Percentiles rank a stretch among this genome's conserved stretches.
These are phyloP conservation scores for Sternotherus odoratus DNA, from an alignment of 2,797 vertebrate genomes.

Conservation along the genomic window DNA sequence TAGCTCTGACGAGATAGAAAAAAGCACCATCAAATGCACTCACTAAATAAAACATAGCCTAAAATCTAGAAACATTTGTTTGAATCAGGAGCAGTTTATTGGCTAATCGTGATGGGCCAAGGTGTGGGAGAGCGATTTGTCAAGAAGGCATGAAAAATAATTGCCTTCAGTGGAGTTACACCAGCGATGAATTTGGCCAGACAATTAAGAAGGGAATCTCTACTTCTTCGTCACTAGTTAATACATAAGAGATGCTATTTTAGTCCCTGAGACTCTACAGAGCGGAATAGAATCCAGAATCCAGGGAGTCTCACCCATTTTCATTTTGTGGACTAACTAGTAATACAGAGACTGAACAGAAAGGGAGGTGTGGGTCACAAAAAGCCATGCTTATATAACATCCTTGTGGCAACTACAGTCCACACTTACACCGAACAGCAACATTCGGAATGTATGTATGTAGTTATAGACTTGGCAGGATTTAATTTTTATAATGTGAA, in stretches of 20 bases:
- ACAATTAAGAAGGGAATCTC: background rate
- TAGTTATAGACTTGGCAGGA: background rate
- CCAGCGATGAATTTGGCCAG: background rate
- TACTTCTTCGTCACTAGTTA: rapidly evolving
- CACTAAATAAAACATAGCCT: background rate
- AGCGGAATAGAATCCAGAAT: background rate
- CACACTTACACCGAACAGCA: rapidly evolving
- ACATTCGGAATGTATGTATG: rapidly evolving
- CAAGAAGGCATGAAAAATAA: background rate
- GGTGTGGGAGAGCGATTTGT: background rate
- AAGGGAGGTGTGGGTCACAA: background rate
- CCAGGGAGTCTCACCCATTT: background rate
- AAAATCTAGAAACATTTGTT: conserved; percentile 26
- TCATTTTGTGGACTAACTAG: background rate
- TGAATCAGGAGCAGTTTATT: conserved; percentile 30
- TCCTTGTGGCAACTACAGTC: background rate
- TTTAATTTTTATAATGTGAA: background rate
- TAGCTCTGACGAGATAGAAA: background rate
- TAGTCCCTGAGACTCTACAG: rapidly evolving
- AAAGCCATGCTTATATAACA: background rate
- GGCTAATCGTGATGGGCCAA: background rate
- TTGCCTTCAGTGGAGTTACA: background rate
- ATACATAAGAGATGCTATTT: rapidly evolving
- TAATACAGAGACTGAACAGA: background rate
- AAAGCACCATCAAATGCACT: conserved; percentile 50